Evolutionary conservation across 1,140 invertebrate species (phyloP), one percentile per base, ranked within the genome.

Genomic region (Wasmannia auropunctata): DNA sequence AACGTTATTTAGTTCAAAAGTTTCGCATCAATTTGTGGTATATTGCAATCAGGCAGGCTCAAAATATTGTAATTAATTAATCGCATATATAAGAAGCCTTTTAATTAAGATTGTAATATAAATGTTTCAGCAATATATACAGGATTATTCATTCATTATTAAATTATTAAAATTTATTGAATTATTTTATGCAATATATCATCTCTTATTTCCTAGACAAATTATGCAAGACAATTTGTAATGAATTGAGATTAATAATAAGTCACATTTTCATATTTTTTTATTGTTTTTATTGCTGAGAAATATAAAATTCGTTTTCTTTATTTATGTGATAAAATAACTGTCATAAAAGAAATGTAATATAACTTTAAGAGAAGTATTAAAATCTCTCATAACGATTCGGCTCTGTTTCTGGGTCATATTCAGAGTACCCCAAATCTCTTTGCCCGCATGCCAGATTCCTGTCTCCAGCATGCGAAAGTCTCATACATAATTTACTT

Each of bases 401-500:
- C 1, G 14, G 4, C 14, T 79, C 60, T 25, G 43, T 43, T 34
- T 65, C 28, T 19, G 43, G 28, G 11, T 51, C 8, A 51, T 25
- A 49, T 49, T 28, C 63, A 22, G 75, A 65, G 63, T 37, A 8
- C 22, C 40, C 8, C 40, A 65, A 77, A 31, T 77, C 40, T 49
- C 76, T 49, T 65, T 63, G 25, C 60, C 43, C n/a, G 8, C 28
- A 67, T 67, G 62, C 40, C 76, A 49, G 60, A 79, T 49, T 67
- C 60, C 40, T 51, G 37, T 25, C 28, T 25, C 16, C 43, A 37
- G 22, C 62, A 25, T 28, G 43, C 69, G 43, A 49, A 63, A 63
- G 60, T 67, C 28, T 79, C 76, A 65, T 49, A 43, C 40, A 67
- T 79, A 79, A 79, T 49, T 79, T 65, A 79, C 14, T 49, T 60